Evolutionary conservation across 2,113 vertebrate species (phyloP).

Genomic region (Saccopteryx leptura): DNA sequence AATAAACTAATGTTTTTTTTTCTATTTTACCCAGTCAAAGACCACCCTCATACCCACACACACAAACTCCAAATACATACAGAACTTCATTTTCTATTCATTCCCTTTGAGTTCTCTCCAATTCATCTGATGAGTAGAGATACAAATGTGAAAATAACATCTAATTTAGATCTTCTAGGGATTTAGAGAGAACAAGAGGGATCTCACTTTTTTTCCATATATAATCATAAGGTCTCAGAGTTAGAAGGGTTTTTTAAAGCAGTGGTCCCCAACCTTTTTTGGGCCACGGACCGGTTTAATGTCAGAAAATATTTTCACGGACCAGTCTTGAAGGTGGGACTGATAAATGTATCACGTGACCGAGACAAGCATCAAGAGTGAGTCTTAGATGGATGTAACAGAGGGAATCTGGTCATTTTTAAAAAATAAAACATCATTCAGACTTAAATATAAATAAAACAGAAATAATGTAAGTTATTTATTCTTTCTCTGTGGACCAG

Average conservation of each 20-base stretch:
- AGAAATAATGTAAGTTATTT: too few species aligned
- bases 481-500: too few species aligned
- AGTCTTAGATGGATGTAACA: too few species aligned
- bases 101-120: slow-evolving; percentile 17
- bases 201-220: not conserved
- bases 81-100: slow-evolving; percentile 42
- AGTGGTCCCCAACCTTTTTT: too few species aligned
- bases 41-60: not conserved
- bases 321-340: too few species aligned
- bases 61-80: not conserved
- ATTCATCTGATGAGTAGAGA: slow-evolving; percentile 28
- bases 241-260: slow-evolving; percentile 2
- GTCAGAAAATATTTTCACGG: too few species aligned
- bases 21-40: slow-evolving; percentile 28
- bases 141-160: not conserved
- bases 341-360: too few species aligned
- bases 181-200: slow-evolving; percentile 19
- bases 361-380: too few species aligned
- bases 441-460: too few species aligned
- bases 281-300: too few species aligned
- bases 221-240: not conserved
- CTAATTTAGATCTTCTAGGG: not conserved
- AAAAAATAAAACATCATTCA: too few species aligned
- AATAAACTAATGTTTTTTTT: slow-evolving; percentile 55
- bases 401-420: too few species aligned